Percentiles rank a stretch among this genome's conserved stretches.
Conservation (phyloP, 2,888 invertebrate genomes). For the Xestia sexstrigata region DNA sequence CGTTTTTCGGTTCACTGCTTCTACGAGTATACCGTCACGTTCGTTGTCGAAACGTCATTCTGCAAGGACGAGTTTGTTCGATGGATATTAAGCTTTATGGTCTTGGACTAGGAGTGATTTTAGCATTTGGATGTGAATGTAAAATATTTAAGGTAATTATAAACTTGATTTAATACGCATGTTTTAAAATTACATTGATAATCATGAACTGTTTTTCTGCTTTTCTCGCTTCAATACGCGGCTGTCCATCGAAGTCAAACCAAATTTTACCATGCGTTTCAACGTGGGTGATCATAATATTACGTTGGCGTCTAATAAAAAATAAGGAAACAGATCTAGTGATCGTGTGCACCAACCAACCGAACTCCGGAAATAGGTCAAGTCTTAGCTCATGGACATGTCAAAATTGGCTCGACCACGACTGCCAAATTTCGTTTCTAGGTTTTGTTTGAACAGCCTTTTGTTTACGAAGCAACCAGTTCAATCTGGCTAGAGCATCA, state of each 20-base stretch:
- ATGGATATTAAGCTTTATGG: conserved; percentile 29
- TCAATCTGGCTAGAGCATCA: neutral
- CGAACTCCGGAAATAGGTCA: conserved; percentile 7
- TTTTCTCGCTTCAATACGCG: too few species aligned
- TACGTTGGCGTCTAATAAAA: neutral
- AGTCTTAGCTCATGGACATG: conserved; percentile 16
- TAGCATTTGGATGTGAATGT: neutral
- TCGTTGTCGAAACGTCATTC: conserved; percentile 32
- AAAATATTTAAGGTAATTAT: conserved; percentile 48
- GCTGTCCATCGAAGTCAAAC: neutral
- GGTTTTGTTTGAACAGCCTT: neutral
- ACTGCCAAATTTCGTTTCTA: conserved; percentile 7
- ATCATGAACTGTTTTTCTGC: neutral
- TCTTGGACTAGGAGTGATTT: neutral
- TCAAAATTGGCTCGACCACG: neutral
- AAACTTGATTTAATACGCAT: conserved; percentile 25
- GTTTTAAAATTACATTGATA: conserved; percentile 11
- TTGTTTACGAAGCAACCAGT: neutral
- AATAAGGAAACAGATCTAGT: neutral
- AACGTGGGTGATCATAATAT: neutral
- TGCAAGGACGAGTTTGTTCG: conserved; percentile 19
- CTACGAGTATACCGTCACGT: conserved; percentile 31
- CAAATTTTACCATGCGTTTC: neutral
- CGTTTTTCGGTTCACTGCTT: conserved; percentile 49
- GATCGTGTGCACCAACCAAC: neutral